These are phyloP conservation scores for Panthera tigris DNA, from an alignment of 2,113 vertebrate species.

Conservation along the genomic window DNA sequence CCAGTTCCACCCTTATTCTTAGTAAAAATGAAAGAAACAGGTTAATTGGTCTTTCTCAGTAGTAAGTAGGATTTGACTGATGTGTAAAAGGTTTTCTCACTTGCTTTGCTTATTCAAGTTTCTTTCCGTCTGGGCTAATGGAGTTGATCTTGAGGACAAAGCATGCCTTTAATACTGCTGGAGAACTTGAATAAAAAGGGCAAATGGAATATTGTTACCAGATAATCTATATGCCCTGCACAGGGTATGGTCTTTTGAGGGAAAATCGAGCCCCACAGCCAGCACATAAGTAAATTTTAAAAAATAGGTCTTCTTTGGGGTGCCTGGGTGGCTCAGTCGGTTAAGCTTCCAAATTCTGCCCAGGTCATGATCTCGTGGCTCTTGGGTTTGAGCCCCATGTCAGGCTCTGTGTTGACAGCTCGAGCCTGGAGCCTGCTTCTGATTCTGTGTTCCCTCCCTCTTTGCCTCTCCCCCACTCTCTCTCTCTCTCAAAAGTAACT, in stretches of 20 bases:
- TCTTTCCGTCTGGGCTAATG: slow-evolving; percentile 35
- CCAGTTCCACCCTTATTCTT: neutral
- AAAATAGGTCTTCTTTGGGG: neutral
- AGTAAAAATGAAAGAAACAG: slow-evolving; percentile 24
- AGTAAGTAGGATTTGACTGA: slow-evolving; percentile 52
- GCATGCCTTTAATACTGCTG: neutral
- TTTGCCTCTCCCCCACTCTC: too few relatives aligned
- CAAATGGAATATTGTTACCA: neutral
- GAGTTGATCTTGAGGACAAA: slow-evolving; percentile 46
- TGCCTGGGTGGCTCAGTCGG: neutral
- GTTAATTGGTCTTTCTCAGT: slow-evolving; percentile 58
- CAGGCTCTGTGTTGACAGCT: too few relatives aligned
- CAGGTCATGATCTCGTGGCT: too few relatives aligned
- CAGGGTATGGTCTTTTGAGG: neutral
- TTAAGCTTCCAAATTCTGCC: too few relatives aligned
- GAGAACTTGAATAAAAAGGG: neutral
- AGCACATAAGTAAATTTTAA: neutral
- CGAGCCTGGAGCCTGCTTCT: too few relatives aligned
- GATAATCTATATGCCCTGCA: neutral
- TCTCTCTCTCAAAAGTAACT: too few relatives aligned
- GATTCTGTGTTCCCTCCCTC: too few relatives aligned
- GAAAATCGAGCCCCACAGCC: neutral
- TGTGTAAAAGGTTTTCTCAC: slow-evolving; percentile 43
- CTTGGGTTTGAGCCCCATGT: too few relatives aligned
- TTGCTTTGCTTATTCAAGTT: slow-evolving; percentile 56